Evolutionary conservation across 2,797 vertebrate genomes (phyloP).

Genomic region (Hafferia zeledoni): DNA sequence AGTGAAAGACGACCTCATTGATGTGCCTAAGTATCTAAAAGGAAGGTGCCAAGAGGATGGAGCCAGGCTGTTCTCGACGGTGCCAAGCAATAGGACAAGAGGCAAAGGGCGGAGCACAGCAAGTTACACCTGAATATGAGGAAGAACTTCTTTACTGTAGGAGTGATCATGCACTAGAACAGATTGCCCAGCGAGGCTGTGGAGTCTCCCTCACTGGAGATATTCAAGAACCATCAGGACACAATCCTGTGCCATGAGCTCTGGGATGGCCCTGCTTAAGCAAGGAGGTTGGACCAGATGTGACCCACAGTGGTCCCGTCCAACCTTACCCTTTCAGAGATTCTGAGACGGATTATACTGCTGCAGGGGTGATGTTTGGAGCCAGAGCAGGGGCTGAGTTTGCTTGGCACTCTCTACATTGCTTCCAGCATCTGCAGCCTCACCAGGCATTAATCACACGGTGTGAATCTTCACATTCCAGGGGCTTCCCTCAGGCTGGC

Average conservation of each 20-base stretch:
- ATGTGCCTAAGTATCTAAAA: neutral
- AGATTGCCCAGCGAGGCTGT: accelerated
- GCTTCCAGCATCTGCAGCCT: neutral
- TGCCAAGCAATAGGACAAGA: neutral
- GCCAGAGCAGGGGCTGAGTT: neutral
- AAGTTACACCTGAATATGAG: neutral
- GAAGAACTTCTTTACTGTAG: neutral
- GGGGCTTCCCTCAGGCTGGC: neutral
- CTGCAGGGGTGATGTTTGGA: conserved; percentile 71
- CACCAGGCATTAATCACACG: neutral
- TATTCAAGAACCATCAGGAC: accelerated
- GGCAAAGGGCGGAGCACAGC: neutral
- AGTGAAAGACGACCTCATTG: neutral
- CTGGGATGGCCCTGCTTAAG: neutral
- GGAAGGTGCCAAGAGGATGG: neutral
- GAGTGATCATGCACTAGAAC: too few species aligned
- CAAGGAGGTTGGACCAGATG: neutral
- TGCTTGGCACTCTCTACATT: accelerated
- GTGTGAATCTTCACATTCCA: neutral
- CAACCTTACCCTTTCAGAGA: accelerated
- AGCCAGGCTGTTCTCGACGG: neutral
- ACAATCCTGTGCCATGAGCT: accelerated
- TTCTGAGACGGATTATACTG: conserved; percentile 49
- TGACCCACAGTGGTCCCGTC: neutral
- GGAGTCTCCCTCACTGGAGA: neutral